Conservation (phyloP, 2,797 vertebrate species). For the Rhynchonycteris naso region DNA sequence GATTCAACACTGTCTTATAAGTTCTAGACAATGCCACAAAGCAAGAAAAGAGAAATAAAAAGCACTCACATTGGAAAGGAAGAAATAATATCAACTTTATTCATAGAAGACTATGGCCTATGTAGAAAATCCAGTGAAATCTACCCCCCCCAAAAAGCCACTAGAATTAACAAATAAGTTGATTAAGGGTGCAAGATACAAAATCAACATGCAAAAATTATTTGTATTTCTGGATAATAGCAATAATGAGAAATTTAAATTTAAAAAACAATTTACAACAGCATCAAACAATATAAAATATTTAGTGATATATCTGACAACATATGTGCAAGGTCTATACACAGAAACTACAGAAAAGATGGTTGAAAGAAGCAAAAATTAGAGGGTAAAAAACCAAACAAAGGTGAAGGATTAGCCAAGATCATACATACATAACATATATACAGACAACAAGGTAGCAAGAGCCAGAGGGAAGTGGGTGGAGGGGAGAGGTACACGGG, state of each 20-base stretch:
- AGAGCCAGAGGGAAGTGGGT: no score
- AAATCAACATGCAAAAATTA: neutral
- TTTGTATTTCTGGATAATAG: conserved; percentile 4
- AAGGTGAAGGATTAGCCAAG: no score
- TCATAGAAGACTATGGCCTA: neutral
- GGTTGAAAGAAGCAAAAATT: neutral
- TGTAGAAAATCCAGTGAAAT: neutral
- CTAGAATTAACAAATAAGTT: neutral
- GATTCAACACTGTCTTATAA: neutral
- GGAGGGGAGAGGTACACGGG: no score
- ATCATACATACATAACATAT: no score
- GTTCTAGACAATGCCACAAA: conserved; percentile 13
- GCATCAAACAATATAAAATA: neutral
- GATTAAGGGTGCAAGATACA: neutral
- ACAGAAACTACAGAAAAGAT: neutral
- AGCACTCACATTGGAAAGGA: neutral
- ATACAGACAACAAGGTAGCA: no score
- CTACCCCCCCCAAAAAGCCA: neutral
- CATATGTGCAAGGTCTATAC: neutral
- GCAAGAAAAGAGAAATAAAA: conserved; percentile 18
- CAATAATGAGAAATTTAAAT: conserved; percentile 1
- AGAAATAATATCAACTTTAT: neutral
- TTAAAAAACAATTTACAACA: neutral
- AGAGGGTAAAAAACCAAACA: neutral
- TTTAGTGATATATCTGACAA: neutral